Base-by-base conservation (phyloP, 2,888 invertebrate species). In the Tyria jacobaeae region DNA sequence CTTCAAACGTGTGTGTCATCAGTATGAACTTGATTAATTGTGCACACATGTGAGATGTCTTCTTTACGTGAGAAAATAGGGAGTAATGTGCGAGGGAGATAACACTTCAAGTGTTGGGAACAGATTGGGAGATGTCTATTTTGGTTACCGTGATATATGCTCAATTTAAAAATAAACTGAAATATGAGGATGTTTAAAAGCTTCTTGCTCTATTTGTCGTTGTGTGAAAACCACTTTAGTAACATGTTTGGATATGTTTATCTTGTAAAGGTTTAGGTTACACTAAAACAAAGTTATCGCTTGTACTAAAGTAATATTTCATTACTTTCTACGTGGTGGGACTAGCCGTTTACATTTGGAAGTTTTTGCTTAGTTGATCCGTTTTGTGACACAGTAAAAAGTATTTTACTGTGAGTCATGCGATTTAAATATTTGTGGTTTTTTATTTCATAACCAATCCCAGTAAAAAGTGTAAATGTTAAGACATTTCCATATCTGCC, bases 31-130 rank as follows among this genome's bases (percentile, higher is more conserved):
- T 77, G 87, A 90, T 88, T 89, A 89, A 91, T 92, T 85, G 85
- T 76, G 66, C 77, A 73, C 92, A 92, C 86, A 88, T 92, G 91
- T 85, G 84, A 61, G 73, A 78, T 70, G 70, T 78, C 70, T 68
- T 67, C 70, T 71, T 85, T 81, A 85, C 88, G 88, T 91, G 92
- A 88, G 91, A 91, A 89, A 86, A 87, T 85, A 84, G 81, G 82
- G 75, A 78, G 79, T 73, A 78, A 70, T 66, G 74, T 15, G 71
- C 57, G 71, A 80, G 78, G 71, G 82, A 82, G 85, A 55, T 83
- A n/a, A n/a, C n/a, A 47, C 37, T 73, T 60, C 34, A 55, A 74
- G 62, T 62, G 62, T 49, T 81, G 47, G 72, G 75, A 81, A 75
- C 78, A 79, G 79, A 78, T 76, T 77, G 71, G 53, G 31, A 62